These are phyloP conservation scores for Cryptotermes secundus DNA, from an alignment of 1,140 invertebrate species.

Conservation along the genomic window DNA sequence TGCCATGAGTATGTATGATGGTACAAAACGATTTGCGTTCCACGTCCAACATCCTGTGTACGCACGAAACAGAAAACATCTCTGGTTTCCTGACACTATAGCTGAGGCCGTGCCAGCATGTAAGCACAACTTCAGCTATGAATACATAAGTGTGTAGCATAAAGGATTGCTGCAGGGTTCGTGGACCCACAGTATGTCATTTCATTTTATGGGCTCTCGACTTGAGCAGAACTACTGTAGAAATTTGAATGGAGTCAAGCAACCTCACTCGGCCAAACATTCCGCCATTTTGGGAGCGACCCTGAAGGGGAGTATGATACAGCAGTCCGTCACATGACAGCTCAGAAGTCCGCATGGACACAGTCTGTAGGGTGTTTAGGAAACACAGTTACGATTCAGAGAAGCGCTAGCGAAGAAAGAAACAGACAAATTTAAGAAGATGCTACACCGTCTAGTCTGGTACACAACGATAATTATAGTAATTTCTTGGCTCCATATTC, in stretches of 20 bases:
- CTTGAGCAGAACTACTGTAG: background rate
- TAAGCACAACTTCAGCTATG: background rate
- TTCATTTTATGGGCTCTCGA: constrained; percentile 4
- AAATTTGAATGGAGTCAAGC: background rate
- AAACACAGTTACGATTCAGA: too few species aligned
- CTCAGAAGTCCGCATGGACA: too few species aligned
- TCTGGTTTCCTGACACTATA: background rate
- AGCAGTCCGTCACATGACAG: background rate
- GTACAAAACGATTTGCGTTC: too few species aligned
- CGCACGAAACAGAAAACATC: too few species aligned
- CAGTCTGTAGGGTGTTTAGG: too few species aligned
- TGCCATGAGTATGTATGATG: too few species aligned
- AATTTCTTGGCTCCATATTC: too few species aligned
- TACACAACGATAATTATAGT: too few species aligned
- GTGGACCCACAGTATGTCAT: background rate
- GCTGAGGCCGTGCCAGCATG: background rate
- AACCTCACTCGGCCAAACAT: background rate
- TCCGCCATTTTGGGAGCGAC: background rate
- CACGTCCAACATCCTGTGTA: too few species aligned
- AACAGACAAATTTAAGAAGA: too few species aligned
- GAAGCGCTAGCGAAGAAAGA: too few species aligned
- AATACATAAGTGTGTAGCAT: background rate
- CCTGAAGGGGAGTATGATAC: background rate
- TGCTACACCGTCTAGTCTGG: too few species aligned
- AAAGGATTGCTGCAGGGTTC: background rate